Evolutionary conservation across 2,888 invertebrate genomes (phyloP).

Genomic region (Ligdia adustata): DNA sequence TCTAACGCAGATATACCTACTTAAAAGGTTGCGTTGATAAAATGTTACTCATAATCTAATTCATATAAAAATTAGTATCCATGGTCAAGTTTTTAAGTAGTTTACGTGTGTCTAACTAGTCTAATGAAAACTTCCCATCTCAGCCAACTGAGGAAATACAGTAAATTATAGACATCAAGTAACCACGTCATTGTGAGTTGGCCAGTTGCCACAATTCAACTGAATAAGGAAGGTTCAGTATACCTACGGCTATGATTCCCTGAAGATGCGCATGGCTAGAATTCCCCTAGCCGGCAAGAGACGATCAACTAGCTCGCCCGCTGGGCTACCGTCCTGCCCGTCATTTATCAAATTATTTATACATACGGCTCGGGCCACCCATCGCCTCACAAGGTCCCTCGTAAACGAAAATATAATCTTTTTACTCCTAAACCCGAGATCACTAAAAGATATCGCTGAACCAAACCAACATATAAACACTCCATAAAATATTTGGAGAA

Average conservation of each 20-base stretch:
- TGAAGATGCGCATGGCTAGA: slow-evolving; percentile 26
- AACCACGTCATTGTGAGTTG: slow-evolving; percentile 7
- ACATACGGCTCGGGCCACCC: slow-evolving; percentile 56
- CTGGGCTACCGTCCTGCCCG: slow-evolving; percentile 62
- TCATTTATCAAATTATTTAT: slow-evolving; percentile 76
- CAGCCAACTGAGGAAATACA: slow-evolving; percentile 18
- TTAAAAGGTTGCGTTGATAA: no score
- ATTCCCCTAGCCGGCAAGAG: slow-evolving; percentile 40
- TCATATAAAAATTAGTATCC: no score
- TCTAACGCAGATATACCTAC: no score
- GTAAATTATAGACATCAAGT: slow-evolving; percentile 12
- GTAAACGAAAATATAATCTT: slow-evolving; percentile 38
- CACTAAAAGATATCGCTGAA: slow-evolving; percentile 18
- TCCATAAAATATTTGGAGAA: slow-evolving; percentile 8
- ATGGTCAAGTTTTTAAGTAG: no score
- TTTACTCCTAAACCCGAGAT: slow-evolving; percentile 33
- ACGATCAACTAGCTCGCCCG: slow-evolving; percentile 57
- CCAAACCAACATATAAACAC: neutral
- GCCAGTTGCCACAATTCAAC: neutral
- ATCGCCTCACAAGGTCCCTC: slow-evolving; percentile 49
- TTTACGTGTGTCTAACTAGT: no score
- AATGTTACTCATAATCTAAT: neutral
- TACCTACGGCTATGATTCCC: neutral
- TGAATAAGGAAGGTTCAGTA: no score
- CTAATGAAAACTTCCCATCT: slow-evolving; percentile 21